A percentile compares a stretch with the other conserved stretches of the same genome.
These are phyloP conservation scores for Enoplosus armatus DNA, from an alignment of 2,797 vertebrate species.

Conservation along the genomic window DNA sequence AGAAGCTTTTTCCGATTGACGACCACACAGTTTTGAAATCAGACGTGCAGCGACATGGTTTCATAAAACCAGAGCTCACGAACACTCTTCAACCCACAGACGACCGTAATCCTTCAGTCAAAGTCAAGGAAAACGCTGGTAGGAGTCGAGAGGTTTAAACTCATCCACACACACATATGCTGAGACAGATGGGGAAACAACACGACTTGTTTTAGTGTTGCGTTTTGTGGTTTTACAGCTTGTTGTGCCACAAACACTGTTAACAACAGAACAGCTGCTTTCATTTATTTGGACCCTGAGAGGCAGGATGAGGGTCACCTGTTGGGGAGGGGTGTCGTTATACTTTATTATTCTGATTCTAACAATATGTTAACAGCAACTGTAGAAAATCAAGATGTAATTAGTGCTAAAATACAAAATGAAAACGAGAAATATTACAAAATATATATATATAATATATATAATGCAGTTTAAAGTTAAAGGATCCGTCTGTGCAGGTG, in stretches of 20 bases:
- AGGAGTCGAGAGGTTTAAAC: conserved; percentile 3
- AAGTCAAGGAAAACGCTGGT: not conserved
- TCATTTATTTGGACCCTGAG: not conserved
- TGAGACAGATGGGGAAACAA: conserved; percentile 14
- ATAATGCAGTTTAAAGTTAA: too few relatives aligned
- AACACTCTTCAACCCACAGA: not conserved
- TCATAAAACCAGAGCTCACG: not conserved
- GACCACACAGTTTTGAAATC: not conserved
- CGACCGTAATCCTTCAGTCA: not conserved
- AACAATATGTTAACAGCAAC: not conserved
- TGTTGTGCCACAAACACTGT: not conserved
- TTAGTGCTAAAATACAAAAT: not conserved
- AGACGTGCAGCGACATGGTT: not conserved
- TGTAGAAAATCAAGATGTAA: too few relatives aligned
- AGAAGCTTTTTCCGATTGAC: not conserved
- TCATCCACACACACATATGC: conserved; percentile 3
- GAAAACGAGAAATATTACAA: too few relatives aligned
- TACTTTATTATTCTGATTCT: not conserved
- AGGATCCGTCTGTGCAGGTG: too few relatives aligned
- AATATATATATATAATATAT: too few relatives aligned
- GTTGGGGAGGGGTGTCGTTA: not conserved
- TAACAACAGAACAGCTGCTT: not conserved
- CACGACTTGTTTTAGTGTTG: not conserved
- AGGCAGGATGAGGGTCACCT: not conserved
- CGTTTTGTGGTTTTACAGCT: not conserved